Evolutionary conservation across 2,797 vertebrate genomes (phyloP), one percentile per base, ranked within the genome.

Genomic region (Muscicapa comitata): DNA sequence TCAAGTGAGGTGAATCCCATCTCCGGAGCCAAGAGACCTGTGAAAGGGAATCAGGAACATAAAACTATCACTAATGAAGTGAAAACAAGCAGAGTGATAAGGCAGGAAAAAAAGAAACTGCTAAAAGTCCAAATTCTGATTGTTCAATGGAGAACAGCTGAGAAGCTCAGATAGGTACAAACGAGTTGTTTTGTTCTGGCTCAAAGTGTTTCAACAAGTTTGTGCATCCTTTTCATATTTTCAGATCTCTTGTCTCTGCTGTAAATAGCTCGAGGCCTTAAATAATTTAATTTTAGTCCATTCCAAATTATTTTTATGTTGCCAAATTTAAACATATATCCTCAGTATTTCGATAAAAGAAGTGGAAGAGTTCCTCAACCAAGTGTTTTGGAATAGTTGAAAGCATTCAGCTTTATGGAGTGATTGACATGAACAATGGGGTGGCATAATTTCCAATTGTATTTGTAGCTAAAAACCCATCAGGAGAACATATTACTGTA

Each of bases 211-310:
- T 55, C 50, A 68, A 72, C 35, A 94, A 66, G 73, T 75, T 43
- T 72, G 16, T 47, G 42, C 40, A 85, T 73, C 48, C 43, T 86
- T 82, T 70, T 76, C 73, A 55, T 70, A 68, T 75, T 86, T 90
- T 75, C 80, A 88, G 33, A 82, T 45, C 33, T 92, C 59, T 78
- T 73, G 63, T 29, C 62, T 93, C 71, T 79, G 24, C 40, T 82
- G 48, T 25, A 79, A 92, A 84, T 68, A 93, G 50, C 57, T 80
- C 19, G 6, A 92, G 63, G 77, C 55, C 51, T 67, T 73, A 76
- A 73, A 63, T 55, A 92, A 93, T 86, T 94, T 63, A 61, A 90
- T 68, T 95, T 91, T 47, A 91, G 72, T 71, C 66, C 35, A 71
- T 51, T 86, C 38, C 53, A 76, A 87, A 78, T 67, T 59, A 88